Evolutionary conservation across 2,113 vertebrate species (phyloP).

Genomic region (Entelurus aequoreus): DNA sequence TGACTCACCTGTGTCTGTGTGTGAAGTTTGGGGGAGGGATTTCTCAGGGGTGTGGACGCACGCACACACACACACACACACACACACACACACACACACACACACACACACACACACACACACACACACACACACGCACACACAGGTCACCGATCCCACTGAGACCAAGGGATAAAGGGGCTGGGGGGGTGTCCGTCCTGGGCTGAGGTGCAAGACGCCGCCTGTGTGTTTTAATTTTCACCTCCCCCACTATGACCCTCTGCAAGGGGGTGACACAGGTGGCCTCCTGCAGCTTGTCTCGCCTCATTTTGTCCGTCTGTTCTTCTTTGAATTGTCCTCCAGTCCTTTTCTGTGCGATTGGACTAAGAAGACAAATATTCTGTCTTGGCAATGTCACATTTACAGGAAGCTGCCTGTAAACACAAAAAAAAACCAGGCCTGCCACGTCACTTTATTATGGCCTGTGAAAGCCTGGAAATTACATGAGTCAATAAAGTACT

Average conservation of each 20-base stretch:
- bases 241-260: constrained; percentile 63
- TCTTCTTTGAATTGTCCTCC: constrained; percentile 7
- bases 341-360: not conserved
- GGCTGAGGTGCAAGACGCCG: constrained; percentile 67
- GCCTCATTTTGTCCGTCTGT: constrained; percentile 23
- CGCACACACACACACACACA: constrained; percentile 10
- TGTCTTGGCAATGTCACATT: not conserved
- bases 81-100: constrained; percentile 3
- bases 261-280: constrained; percentile 49
- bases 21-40: not conserved
- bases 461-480: too few relatives aligned
- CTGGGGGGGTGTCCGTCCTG: constrained; percentile 17
- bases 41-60: constrained; percentile 35
- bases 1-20: constrained; percentile 54
- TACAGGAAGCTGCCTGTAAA: too few relatives aligned
- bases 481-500: too few relatives aligned
- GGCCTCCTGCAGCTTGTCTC: constrained; percentile 45
- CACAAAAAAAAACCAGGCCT: too few relatives aligned
- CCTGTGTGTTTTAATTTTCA: constrained; percentile 71
- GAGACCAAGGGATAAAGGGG: constrained; percentile 34
- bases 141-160: constrained; percentile 19
- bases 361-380: not conserved
- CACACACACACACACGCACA: constrained; percentile 17
- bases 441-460: too few relatives aligned
- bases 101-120: constrained; percentile 2